Conservation (phyloP, 1,140 invertebrate species). For the Bombus picipes region DNA sequence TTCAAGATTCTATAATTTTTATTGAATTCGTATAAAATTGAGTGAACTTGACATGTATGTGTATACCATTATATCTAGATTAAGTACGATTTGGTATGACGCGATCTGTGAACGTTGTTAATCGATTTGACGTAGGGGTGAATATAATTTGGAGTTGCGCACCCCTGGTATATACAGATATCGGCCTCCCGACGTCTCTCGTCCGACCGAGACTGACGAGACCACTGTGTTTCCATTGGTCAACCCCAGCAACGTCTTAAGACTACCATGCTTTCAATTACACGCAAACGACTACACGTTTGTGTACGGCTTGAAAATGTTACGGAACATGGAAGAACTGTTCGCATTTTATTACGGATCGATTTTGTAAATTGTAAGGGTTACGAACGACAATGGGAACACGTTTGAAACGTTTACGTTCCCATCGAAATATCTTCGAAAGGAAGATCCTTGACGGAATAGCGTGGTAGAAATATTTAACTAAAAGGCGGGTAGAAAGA, state of each 20-base stretch:
- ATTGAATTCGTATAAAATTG: not conserved
- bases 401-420: not conserved
- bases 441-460: no score
- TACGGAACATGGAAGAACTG: not conserved
- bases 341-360: not conserved
- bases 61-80: not conserved
- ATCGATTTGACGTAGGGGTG: not conserved
- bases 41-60: not conserved
- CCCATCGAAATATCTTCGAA: not conserved
- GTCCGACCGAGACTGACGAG: constrained; percentile 17
- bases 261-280: constrained; percentile 32
- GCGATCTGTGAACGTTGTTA: not conserved
- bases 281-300: constrained; percentile 11
- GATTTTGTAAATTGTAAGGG: constrained; percentile 8
- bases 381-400: not conserved
- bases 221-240: constrained; percentile 48
- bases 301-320: not conserved
- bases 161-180: constrained; percentile 47
- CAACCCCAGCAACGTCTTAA: constrained; percentile 44
- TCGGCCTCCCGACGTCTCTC: constrained; percentile 32
- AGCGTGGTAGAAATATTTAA: no score
- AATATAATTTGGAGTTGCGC: constrained; percentile 20
- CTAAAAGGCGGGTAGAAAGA: not conserved
- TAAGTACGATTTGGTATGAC: not conserved
- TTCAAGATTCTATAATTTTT: not conserved